Evolutionary conservation across 2,888 invertebrate species (phyloP).

Genomic region (Asteroscopus sphinx): DNA sequence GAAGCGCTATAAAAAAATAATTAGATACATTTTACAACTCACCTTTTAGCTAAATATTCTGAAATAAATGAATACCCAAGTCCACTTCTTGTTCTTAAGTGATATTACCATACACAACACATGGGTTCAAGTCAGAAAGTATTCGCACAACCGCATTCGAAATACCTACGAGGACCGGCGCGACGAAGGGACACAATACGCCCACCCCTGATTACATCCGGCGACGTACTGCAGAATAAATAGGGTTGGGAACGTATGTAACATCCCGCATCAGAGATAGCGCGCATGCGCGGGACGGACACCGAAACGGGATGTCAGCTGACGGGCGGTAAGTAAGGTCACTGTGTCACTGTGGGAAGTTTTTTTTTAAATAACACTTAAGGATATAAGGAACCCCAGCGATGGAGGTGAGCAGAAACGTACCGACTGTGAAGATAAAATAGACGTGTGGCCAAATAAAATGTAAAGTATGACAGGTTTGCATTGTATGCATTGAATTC

Average conservation of each 20-base stretch:
- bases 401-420: constrained; percentile 31
- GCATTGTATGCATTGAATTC: constrained; percentile 20
- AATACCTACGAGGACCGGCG: constrained; percentile 54
- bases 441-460: constrained; percentile 17
- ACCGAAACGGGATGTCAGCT: constrained; percentile 79
- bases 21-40: constrained; percentile 34
- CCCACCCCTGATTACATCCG: constrained; percentile 57
- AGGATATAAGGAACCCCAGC: constrained; percentile 43
- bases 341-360: constrained; percentile 77
- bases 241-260: constrained; percentile 67
- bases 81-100: constrained; percentile 44
- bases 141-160: constrained; percentile 53
- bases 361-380: constrained; percentile 52
- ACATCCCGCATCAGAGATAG: constrained; percentile 74
- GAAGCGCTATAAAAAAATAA: constrained; percentile 27
- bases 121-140: constrained; percentile 46
- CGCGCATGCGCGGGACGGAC: constrained; percentile 74
- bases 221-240: constrained; percentile 79
- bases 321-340: constrained; percentile 82
- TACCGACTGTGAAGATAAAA: constrained; percentile 29
- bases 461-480: constrained; percentile 9
- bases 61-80: constrained; percentile 21
- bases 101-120: constrained; percentile 48
- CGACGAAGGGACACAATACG: constrained; percentile 52
- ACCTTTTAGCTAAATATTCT: constrained; percentile 33